Base-by-base conservation (phyloP, 2,113 vertebrate species). In the Cottus gobio region DNA sequence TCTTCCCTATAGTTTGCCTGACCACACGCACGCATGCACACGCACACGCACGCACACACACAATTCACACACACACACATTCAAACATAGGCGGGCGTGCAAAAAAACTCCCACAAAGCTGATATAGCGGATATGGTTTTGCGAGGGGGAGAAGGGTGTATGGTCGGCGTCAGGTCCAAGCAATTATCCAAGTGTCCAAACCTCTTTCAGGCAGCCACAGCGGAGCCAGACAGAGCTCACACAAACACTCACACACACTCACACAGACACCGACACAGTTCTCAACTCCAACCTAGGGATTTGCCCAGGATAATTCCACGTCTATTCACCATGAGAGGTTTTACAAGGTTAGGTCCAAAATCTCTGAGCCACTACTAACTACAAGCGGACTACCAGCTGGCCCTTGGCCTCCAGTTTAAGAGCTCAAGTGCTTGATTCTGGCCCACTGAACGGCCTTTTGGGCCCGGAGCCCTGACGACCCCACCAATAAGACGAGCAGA, bases 181-280 rank as follows among this genome's bases (percentile, higher is more conserved):
- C 90, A 93, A 94, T 95, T 94, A 94, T 93, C 80, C 77, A 85
- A 90, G 91, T 90, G 92, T 91, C 92, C 87, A 93, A 91, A 92
- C 90, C 90, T 91, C 92, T 90, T 85, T 92, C 87, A 91, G 85
- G 86, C 90, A 91, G 93, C 85, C 91, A 93, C 71, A 8, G 80
- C 60, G 92, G 93, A 95, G 93, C 90, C 92, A 92, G 87, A 85
- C 85, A 82, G 66, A 83, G 66, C 89, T 73, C 75, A 72, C 73
- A 74, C 77, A 73, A 68, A 67, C 69, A 75, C 52, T 52, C 39
- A 70, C 75, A 68, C 63, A 37, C 65, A 39, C 63, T 56, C 71
- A 75, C 60, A 58, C 60, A 22, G 58, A 86, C 66, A 82, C 82
- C 69, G 24, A 71, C 72, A 82, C 77, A 81, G 79, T 60, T 89